These are phyloP conservation scores for Thryonomys swinderianus DNA, from an alignment of 2,113 vertebrate species.

Conservation along the genomic window DNA sequence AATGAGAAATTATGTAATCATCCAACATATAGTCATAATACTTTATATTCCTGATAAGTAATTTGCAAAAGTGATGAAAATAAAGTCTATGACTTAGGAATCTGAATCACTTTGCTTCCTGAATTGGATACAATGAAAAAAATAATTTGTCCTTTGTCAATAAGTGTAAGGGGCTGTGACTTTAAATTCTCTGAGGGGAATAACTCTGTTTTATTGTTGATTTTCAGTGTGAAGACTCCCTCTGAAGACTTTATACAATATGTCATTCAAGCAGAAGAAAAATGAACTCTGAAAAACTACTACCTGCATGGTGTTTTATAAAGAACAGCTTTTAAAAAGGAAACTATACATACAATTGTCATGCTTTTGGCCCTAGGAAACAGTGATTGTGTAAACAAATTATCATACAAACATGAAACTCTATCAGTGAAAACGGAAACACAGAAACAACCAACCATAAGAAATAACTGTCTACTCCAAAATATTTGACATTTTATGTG, in stretches of 20 bases:
- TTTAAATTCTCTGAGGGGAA: slow-evolving; percentile 68
- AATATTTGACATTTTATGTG: not conserved
- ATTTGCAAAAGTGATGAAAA: slow-evolving; percentile 16
- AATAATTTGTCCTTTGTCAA: slow-evolving; percentile 66
- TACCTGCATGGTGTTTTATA: not conserved
- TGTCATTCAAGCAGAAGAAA: slow-evolving; percentile 61
- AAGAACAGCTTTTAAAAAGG: slow-evolving; percentile 58
- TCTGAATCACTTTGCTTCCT: slow-evolving; percentile 46
- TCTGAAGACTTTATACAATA: slow-evolving; percentile 56
- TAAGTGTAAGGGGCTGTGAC: slow-evolving; percentile 75
- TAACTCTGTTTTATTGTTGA: slow-evolving; percentile 74
- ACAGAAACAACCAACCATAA: not conserved
- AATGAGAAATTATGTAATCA: not conserved
- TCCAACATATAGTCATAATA: not conserved
- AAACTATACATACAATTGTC: slow-evolving; percentile 68
- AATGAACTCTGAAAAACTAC: not conserved
- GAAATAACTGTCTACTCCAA: not conserved
- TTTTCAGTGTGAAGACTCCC: slow-evolving; percentile 2
- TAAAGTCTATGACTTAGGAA: not conserved
- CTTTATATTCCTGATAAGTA: not conserved
- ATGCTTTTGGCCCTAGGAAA: slow-evolving; percentile 25
- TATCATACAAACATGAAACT: slow-evolving; percentile 59
- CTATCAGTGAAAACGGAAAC: slow-evolving; percentile 59
- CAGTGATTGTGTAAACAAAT: slow-evolving; percentile 61
- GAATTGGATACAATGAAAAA: slow-evolving; percentile 34